Evolutionary conservation across 2,888 invertebrate species (phyloP), one percentile per base, ranked within the genome.

Genomic region (Hedychridium roseum): DNA sequence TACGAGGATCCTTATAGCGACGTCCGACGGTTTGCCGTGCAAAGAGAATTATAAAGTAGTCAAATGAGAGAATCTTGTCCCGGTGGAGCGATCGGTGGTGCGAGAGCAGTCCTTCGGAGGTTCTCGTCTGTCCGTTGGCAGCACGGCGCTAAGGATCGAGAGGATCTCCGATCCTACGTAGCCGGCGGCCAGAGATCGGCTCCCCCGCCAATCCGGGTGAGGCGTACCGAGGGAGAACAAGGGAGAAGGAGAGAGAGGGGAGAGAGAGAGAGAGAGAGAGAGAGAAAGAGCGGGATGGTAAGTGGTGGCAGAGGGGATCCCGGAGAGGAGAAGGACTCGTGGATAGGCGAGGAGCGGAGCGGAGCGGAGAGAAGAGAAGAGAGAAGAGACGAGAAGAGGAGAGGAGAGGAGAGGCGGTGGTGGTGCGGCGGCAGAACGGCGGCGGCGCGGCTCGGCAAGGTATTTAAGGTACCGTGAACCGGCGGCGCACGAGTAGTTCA

Each of bases 401-500:
- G 34, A 7, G 23, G 34, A 28, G 35, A 38, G 37, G 39, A 43
- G 45, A 27, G 50, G 45, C 38, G 50, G 48, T 23, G 52, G 55
- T 14, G 50, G 42, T n/a, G n/a, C n/a, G 50, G 45, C 14, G 45
- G 42, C 26, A 47, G 63, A 27, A n/a, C 45, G 57, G 63, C 65
- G 70, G 68, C 83, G 83, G 83, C 83, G 80, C 80, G 78, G 76
- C 63, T 60, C n/a, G 63, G 70, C 74, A 78, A 78, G 81, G 81
- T 83, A 84, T 83, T 84, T 84, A 84, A 84, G 83, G 81, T 82
- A 81, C 81, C 80, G 81, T 79, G 81, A 80, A 81, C 77, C 79
- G 80, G 81, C 82, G 81, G 80, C 81, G 81, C 82, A 82, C 81
- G 83, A 83, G 83, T 83, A 83, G 83, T 83, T 83, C 81, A 82